phyloP scores from a whole-genome alignment of 1,140 invertebrate species.

The Cotesia chilonis region DNA sequence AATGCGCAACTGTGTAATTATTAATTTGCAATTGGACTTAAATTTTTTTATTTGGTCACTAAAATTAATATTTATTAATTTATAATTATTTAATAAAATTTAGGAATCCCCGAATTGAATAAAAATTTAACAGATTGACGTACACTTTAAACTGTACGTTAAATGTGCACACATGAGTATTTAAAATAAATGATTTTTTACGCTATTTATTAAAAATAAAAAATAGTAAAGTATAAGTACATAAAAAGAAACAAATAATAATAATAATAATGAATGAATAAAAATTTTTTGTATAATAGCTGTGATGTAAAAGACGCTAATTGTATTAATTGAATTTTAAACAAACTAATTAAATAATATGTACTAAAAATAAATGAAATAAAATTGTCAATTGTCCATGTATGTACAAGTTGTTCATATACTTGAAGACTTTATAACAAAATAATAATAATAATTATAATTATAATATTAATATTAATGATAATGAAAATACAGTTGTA shows the following conservation, averaged over 20 bases:
- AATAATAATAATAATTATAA: slow-evolving; percentile 9
- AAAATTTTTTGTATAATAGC: slow-evolving; percentile 15
- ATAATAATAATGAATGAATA: not conserved
- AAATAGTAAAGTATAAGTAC: slow-evolving; percentile 18
- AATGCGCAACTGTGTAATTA: no score
- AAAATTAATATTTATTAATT: no score
- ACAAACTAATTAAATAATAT: slow-evolving; percentile 22
- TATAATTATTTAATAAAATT: not conserved
- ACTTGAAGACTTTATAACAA: slow-evolving; percentile 32
- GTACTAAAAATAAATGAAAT: slow-evolving; percentile 32
- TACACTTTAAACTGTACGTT: slow-evolving; percentile 39
- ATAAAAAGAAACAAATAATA: slow-evolving; percentile 3
- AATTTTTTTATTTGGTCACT: not conserved
- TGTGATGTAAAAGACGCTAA: slow-evolving; percentile 42
- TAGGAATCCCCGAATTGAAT: slow-evolving; percentile 21
- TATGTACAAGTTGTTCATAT: slow-evolving; percentile 49
- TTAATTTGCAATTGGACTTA: slow-evolving; percentile 21
- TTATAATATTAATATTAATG: not conserved
- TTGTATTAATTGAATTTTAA: slow-evolving; percentile 49
- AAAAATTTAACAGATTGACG: slow-evolving; percentile 49
- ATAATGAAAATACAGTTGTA: no score
- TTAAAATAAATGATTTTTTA: slow-evolving; percentile 23
- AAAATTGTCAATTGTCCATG: slow-evolving; percentile 58
- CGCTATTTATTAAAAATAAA: slow-evolving; percentile 32
- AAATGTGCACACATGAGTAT: slow-evolving; percentile 42